These are phyloP conservation scores for Sinopyrophorus schimmeli DNA, from an alignment of 2,888 invertebrate species.

Conservation along the genomic window DNA sequence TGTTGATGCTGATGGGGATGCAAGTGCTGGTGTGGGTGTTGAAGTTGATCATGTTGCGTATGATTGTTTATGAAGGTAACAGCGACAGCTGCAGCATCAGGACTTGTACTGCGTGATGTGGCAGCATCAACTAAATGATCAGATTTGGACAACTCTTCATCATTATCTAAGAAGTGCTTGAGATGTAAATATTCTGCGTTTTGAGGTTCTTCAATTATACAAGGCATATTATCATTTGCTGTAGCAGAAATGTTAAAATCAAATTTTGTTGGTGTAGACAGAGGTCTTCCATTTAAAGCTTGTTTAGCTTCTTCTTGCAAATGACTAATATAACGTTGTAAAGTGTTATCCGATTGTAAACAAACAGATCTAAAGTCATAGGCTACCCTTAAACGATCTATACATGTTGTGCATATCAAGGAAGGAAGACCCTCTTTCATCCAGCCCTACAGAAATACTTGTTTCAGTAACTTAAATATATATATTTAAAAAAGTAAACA, in stretches of 20 bases:
- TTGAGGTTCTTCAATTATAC: slow-evolving; percentile 45
- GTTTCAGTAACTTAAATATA: no score
- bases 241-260: slow-evolving; percentile 41
- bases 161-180: slow-evolving; percentile 51
- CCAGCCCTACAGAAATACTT: slow-evolving; percentile 48
- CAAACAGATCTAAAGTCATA: slow-evolving; percentile 50
- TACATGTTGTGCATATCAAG: slow-evolving; percentile 49
- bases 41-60: slow-evolving; percentile 17
- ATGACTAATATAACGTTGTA: slow-evolving; percentile 44
- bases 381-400: slow-evolving; percentile 48
- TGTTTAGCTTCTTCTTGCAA: slow-evolving; percentile 40
- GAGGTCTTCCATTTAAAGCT: slow-evolving; percentile 32
- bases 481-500: no score
- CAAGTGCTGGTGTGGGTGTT: slow-evolving; percentile 19
- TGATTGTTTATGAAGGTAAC: slow-evolving; percentile 29
- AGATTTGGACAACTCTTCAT: slow-evolving; percentile 45
- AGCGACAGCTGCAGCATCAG: slow-evolving; percentile 34
- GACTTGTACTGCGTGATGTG: slow-evolving; percentile 41
- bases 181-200: slow-evolving; percentile 50
- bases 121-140: slow-evolving; percentile 39
- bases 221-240: slow-evolving; percentile 38
- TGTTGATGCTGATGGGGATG: slow-evolving; percentile 20
- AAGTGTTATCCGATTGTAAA: slow-evolving; percentile 47
- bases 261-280: slow-evolving; percentile 45
- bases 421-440: slow-evolving; percentile 47